phyloP scores from a whole-genome alignment of 2,113 vertebrate species.

The Scomber scombrus region DNA sequence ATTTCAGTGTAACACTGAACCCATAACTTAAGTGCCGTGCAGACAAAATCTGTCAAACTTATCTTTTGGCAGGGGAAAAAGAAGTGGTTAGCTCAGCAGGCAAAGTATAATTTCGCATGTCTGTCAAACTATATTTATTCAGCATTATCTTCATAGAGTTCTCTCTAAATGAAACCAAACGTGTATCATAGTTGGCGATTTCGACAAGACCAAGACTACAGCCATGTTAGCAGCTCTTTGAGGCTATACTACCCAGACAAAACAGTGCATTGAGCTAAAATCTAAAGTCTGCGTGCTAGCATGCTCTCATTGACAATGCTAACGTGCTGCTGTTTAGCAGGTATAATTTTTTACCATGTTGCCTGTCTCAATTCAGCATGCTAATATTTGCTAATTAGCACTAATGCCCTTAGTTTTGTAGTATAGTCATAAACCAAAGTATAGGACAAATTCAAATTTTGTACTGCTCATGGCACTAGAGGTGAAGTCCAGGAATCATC shows the following conservation, averaged over 20 bases:
- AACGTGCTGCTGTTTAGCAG: background rate
- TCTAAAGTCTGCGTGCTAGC: background rate
- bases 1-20: conserved; percentile 21
- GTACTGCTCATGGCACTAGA: too few relatives aligned
- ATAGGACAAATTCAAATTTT: too few relatives aligned
- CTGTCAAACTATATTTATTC: conserved; percentile 25
- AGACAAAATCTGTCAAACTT: conserved; percentile 10
- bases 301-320: background rate
- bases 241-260: background rate
- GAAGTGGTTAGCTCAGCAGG: conserved; percentile 29
- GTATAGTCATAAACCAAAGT: too few relatives aligned
- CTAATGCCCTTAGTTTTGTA: too few relatives aligned
- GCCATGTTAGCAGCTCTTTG: background rate
- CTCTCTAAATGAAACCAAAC: conserved; percentile 6
- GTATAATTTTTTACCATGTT: background rate
- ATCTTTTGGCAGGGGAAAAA: conserved; percentile 4
- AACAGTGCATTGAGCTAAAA: background rate
- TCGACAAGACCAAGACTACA: background rate
- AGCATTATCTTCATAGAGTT: conserved; percentile 9
- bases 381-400: background rate
- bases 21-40: conserved; percentile 2
- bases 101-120: conserved; percentile 30
- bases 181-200: background rate
- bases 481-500: too few relatives aligned
- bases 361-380: background rate